Base-by-base conservation (phyloP, 2,888 invertebrate species). In the Falcaria lacertinaria region DNA sequence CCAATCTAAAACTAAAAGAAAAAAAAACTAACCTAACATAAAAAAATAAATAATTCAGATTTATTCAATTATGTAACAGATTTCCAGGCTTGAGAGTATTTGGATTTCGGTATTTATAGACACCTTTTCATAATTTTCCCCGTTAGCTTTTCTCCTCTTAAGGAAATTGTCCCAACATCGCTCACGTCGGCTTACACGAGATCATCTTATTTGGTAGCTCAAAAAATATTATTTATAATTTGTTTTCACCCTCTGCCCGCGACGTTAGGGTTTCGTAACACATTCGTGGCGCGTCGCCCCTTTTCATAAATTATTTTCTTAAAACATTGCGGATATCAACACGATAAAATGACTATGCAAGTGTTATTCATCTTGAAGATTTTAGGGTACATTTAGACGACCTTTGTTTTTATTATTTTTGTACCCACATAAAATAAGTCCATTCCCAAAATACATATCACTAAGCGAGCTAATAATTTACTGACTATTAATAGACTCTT, bases 301-400 rank as follows among this genome's bases (percentile, higher is more conserved):
- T 74, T 79, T 80, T 73, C 74, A 76, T 78, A 78, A 78, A 76
- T 78, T 71, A 54, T 51, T 66, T 70, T 69, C 69, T 72, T 71
- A 67, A 73, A 75, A 71, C 67, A 73, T 65, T 72, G 68, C 60
- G 62, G 62, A 56, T 64, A 67, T 70, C 70, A 72, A 71, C 71
- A 63, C 45, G 57, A 53, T 58, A 64, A 54, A 64, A 72, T 69
- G 60, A 64, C 2, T 25, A 8, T 8, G 2, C 8, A 25, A 8
- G 25, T 25, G 5, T 25, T 25, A 25, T 25, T 25, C 8, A 25
- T 25, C 8, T 19, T 19, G 19, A 2, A 19, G 19, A 19, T 19
- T 19, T 2, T 19, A 19, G 19, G 19, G 19, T 19, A 5, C 2
- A 19, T 19, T 19, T 19, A 4, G 2, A 19, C 5, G 5, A 2